Base-by-base conservation (phyloP, 2,888 invertebrate species). In the Diogma glabrata region DNA sequence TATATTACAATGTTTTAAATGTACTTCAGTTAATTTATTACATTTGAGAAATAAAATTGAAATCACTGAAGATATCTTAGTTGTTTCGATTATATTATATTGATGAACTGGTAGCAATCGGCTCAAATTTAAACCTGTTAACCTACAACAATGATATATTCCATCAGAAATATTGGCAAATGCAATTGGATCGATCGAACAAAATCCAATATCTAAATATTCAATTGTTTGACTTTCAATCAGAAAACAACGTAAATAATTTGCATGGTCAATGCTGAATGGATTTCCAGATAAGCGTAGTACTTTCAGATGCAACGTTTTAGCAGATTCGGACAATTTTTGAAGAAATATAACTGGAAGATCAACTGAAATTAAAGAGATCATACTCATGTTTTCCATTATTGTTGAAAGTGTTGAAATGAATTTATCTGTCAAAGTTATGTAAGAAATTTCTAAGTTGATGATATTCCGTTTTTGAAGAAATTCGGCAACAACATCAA, bases 121-220 rank as follows among this genome's bases (percentile, higher is more conserved):
- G 26, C 60, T 64, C 36, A 61, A 58, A 49, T 61, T 55, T 3
- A 69, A 51, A 3, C 51, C 51, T 1, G 52, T 50, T 24, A 69
- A 30, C 3, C 57, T 56, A 3, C 28, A 28, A 3, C 65, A 68
- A 24, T 66, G 65, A 30, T 64, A 40, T 3, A 69, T 57, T 0
- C 65, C 70, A 57, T 68, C 69, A 1, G 67, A 69, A 4, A 69
- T 28, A 3, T 60, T 49, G 4, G 64, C 60, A 47, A 68, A 68
- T 23, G 60, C 62, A n/a, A 58, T 63, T 49, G 66, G 67, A 36
- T 56, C 62, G 12, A 69, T n/a, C 24, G 30, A 19, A 43, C 57
- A 57, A 50, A 23, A 53, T 4, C 53, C 54, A n/a, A 54, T 40
- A 38, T 57, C 53, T 36, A 57, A 51, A 49, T 48, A 52, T 22